These are phyloP conservation scores for Malurus alboscapulatus DNA, from an alignment of 2,113 vertebrate genomes.

Conservation along the genomic window DNA sequence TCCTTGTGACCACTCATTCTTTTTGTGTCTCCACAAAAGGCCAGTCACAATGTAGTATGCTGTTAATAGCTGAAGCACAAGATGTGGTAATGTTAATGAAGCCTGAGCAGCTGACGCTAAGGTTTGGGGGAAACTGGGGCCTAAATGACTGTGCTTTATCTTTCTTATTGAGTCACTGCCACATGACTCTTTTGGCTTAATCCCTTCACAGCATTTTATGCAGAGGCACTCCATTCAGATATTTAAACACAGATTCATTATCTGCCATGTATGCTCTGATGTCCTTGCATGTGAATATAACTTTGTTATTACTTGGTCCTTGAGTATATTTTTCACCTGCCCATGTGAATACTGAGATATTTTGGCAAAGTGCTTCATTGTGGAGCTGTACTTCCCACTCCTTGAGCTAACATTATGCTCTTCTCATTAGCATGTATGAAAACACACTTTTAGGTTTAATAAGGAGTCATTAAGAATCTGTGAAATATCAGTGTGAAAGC, in stretches of 20 bases:
- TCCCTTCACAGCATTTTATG: conserved; percentile 25
- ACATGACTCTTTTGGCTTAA: conserved; percentile 51
- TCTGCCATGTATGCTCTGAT: not conserved
- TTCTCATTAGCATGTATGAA: conserved; percentile 23
- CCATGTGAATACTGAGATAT: not conserved
- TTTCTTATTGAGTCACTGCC: conserved; percentile 53
- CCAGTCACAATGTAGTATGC: conserved; percentile 59
- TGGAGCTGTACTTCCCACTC: not conserved
- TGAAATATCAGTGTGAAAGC: not conserved
- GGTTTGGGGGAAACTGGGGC: conserved; percentile 17
- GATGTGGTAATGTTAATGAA: conserved; percentile 67
- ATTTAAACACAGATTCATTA: conserved; percentile 49
- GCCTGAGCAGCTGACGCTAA: conserved; percentile 60
- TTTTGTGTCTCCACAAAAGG: conserved; percentile 63
- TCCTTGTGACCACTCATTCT: conserved; percentile 62
- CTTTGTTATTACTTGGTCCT: conserved; percentile 14
- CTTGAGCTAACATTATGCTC: not conserved
- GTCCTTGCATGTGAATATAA: conserved; percentile 10
- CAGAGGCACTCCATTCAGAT: conserved; percentile 11
- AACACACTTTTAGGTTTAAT: not conserved
- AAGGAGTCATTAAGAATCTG: conserved; percentile 8
- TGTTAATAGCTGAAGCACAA: conserved; percentile 60
- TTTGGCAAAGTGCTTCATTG: not conserved
- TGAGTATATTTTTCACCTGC: conserved; percentile 11
- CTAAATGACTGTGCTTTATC: conserved; percentile 51